Evolutionary conservation across 2,113 vertebrate species (phyloP).

Genomic region (Heliornis fulica): DNA sequence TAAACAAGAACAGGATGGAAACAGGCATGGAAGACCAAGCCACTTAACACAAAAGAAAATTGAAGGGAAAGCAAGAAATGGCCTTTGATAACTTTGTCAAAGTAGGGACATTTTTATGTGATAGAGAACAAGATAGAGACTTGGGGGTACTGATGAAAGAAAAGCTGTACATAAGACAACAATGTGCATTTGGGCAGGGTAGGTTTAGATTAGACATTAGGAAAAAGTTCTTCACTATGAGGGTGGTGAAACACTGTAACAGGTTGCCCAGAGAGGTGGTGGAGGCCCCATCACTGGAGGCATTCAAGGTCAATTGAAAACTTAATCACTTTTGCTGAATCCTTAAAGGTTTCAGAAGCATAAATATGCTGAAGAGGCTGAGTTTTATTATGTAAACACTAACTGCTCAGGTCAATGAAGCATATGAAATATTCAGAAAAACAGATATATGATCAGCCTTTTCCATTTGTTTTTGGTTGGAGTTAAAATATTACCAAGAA

Average conservation of each 20-base stretch:
- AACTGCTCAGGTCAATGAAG: neutral
- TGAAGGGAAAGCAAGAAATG: neutral
- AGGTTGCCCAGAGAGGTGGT: neutral
- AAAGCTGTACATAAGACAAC: no score
- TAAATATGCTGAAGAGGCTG: neutral
- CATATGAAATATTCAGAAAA: neutral
- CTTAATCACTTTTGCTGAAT: neutral
- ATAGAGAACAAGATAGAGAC: no score
- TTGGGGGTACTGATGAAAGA: no score
- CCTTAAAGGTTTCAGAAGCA: neutral
- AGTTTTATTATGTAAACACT: neutral
- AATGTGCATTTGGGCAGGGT: no score
- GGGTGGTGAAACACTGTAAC: neutral
- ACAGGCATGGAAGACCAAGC: neutral
- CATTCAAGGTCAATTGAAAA: neutral
- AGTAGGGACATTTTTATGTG: neutral
- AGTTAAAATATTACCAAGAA: neutral
- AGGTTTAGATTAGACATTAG: neutral
- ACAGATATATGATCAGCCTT: neutral
- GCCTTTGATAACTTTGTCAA: neutral
- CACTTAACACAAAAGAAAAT: neutral
- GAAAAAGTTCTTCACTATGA: neutral
- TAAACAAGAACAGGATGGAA: neutral
- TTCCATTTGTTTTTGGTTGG: neutral
- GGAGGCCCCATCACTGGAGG: neutral